phyloP scores from a whole-genome alignment of 2,888 invertebrate genomes.

The Drosophila seclusa region DNA sequence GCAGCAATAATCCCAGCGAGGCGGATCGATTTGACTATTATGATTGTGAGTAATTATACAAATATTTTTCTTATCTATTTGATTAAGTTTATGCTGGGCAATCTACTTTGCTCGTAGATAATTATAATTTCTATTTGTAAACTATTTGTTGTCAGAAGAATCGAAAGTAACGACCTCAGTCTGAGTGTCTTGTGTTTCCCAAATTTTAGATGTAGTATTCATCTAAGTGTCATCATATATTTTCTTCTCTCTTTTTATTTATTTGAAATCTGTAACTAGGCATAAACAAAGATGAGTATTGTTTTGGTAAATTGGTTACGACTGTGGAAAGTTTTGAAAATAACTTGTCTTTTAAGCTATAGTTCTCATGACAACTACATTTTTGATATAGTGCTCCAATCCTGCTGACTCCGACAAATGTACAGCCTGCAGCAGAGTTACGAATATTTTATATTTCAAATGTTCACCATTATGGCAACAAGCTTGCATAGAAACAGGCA shows the following conservation, averaged over 20 bases:
- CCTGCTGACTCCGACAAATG: background rate
- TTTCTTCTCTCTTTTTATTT: background rate
- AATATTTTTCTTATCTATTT: slow-evolving; percentile 1
- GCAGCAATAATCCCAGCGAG: slow-evolving; percentile 83
- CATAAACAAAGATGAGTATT: background rate
- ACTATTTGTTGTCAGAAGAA: background rate
- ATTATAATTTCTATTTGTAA: background rate
- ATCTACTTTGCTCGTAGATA: background rate
- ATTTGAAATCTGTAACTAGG: background rate
- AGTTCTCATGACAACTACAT: background rate
- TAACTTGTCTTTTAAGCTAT: background rate
- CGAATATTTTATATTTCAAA: background rate
- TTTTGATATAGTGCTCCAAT: background rate
- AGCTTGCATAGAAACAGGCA: no score
- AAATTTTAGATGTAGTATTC: background rate
- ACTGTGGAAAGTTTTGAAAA: background rate
- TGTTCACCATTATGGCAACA: background rate
- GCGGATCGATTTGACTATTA: slow-evolving; percentile 83
- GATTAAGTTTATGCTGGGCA: slow-evolving; percentile 18
- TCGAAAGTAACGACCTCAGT: background rate
- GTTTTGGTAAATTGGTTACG: background rate
- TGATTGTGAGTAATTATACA: slow-evolving; percentile 80
- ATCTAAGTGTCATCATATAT: background rate
- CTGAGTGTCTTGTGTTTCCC: background rate
- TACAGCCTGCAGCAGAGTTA: background rate